phyloP scores from a whole-genome alignment of 2,797 vertebrate genomes.

The Lepilemur ruficaudatus region DNA sequence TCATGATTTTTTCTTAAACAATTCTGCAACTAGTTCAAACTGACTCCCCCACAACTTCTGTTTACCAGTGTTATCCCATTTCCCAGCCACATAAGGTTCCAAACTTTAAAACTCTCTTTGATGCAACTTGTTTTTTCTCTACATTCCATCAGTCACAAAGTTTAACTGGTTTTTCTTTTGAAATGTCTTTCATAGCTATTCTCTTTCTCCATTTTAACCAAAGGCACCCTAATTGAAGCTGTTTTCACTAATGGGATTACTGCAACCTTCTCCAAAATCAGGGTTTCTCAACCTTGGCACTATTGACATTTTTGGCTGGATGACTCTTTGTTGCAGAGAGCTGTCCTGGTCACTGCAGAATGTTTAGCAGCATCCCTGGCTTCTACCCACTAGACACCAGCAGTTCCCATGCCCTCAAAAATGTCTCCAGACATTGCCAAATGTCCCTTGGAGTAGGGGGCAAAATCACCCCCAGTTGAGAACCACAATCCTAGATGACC shows the following conservation, averaged over 20 bases:
- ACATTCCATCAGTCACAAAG: not conserved
- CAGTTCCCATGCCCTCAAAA: not conserved
- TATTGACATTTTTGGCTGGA: not conserved
- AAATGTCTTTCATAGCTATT: not conserved
- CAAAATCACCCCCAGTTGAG: not conserved
- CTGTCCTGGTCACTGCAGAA: not conserved
- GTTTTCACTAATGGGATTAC: not conserved
- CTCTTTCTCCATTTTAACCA: constrained; percentile 12
- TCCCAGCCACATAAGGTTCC: not conserved
- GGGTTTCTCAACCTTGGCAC: not conserved
- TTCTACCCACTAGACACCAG: not conserved
- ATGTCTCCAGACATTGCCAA: not conserved
- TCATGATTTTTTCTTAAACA: not conserved
- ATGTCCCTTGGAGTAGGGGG: not conserved
- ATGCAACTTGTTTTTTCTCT: not conserved
- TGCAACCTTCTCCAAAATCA: not conserved
- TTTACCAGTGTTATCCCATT: not conserved
- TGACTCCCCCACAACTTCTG: not conserved
- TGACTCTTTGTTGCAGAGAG: not conserved
- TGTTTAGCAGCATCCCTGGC: not conserved
- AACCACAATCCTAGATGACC: not conserved
- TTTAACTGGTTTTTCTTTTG: constrained; percentile 1
- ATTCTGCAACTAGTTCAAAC: not conserved
- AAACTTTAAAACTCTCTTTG: not conserved
- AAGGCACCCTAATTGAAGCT: constrained; percentile 14